Evolutionary conservation across 2,888 invertebrate species (phyloP), one percentile per base, ranked within the genome.

Genomic region (Noctua janthe): DNA sequence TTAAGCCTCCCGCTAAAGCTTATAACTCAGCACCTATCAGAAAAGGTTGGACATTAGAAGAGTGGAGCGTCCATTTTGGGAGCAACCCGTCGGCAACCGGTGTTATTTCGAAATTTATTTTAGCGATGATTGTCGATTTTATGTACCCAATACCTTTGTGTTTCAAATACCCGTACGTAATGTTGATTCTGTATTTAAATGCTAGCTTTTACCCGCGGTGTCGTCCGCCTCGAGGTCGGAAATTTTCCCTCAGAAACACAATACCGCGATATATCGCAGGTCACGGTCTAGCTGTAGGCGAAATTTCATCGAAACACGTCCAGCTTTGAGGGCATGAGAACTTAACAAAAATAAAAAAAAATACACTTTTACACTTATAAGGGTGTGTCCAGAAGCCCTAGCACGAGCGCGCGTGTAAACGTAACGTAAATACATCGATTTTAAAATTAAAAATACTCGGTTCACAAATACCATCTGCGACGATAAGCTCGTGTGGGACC

Each of bases 91-190:
- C 71, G 73, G 84, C 76, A 78, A 83, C 80, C 79, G 80, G 73
- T 84, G 83, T 84, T 91, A 87, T 91, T 90, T 88, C 85, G 86
- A 84, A 88, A 91, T 90, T 89, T 90, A 90, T 91, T 89, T 86
- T 72, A 80, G 80, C 85, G 77, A 89, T 91, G 88, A 91, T 88
- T 85, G 78, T 84, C 79, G 81, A 88, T 88, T 92, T 88, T 73
- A 79, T 80, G 62, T 76, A 71, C 67, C 39, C 70, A 79, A 87
- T 81, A 71, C 39, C 29, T 76, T 74, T 47, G 49, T 76, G 82
- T 73, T 79, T 75, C 29, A 43, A 64, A 74, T 74, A 59, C 51
- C 35, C 39, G 39, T 51, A 47, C 43, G 13, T 71, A 73, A 71
- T 59, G 15, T 56, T 56, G 4, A 56, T 59, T 43, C 56, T 43